Percentiles rank a stretch among this genome's conserved stretches.
Evolutionary conservation across 2,888 invertebrate genomes (phyloP).

Genomic region (Anaspis maculata): DNA sequence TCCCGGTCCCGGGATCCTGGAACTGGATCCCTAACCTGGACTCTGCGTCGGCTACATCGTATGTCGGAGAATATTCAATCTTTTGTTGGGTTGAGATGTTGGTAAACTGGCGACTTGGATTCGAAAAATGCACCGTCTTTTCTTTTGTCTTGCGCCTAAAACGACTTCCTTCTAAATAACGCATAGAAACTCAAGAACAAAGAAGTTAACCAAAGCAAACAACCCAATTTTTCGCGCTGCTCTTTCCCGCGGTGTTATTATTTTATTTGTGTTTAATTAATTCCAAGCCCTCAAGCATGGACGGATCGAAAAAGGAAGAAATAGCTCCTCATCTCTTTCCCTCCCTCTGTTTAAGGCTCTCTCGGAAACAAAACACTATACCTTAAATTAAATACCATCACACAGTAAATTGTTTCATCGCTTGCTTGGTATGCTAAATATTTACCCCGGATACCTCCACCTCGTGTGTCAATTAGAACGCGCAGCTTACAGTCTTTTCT

Average conservation of each 20-base stretch:
- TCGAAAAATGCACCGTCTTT: no score
- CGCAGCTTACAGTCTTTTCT: not conserved
- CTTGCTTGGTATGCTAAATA: slow-evolving; percentile 17
- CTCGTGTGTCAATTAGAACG: slow-evolving; percentile 19
- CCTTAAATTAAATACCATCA: slow-evolving; percentile 17
- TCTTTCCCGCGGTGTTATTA: slow-evolving; percentile 7
- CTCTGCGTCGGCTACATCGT: no score
- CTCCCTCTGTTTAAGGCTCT: no score
- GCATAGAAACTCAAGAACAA: no score
- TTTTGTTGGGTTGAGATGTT: no score
- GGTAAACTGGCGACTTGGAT: no score
- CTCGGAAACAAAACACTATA: slow-evolving; percentile 15
- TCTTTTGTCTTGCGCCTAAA: no score
- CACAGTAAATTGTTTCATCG: slow-evolving; percentile 19
- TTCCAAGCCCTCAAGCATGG: slow-evolving; percentile 11
- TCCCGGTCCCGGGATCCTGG: no score
- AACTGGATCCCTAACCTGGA: no score
- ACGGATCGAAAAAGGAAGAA: slow-evolving; percentile 12
- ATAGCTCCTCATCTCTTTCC: slow-evolving; percentile 6
- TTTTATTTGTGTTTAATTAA: slow-evolving; percentile 17
- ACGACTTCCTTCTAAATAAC: no score
- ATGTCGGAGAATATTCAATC: no score
- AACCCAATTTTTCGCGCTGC: slow-evolving; percentile 7
- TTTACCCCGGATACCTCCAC: slow-evolving; percentile 17
- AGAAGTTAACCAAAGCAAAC: no score